A percentile compares a stretch with the other conserved stretches of the same genome.
Conservation (phyloP, 2,888 invertebrate genomes). For the Drosophila antonietae region DNA sequence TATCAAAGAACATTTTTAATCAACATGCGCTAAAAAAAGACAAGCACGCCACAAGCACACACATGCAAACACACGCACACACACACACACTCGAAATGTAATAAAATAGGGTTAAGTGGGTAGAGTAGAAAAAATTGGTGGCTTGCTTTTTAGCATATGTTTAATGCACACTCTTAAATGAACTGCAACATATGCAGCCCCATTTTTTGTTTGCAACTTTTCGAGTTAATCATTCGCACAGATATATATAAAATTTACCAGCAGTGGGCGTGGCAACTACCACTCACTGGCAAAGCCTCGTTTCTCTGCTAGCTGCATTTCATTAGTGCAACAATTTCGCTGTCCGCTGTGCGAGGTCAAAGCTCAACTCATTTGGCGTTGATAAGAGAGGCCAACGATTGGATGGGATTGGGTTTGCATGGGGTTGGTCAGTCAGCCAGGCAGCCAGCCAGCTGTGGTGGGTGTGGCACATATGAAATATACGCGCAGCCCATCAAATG, state of each 20-base stretch:
- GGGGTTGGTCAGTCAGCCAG: neutral
- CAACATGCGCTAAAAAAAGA: constrained; percentile 34
- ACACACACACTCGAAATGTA: constrained; percentile 5
- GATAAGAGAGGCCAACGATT: neutral
- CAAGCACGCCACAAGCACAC: constrained; percentile 6
- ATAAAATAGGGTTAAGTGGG: neutral
- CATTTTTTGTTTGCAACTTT: constrained; percentile 36
- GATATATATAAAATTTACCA: constrained; percentile 14
- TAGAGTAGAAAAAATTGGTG: neutral
- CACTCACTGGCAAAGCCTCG: neutral
- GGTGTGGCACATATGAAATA: constrained; percentile 39
- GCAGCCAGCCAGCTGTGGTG: neutral
- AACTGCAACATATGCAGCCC: constrained; percentile 37
- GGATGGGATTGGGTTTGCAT: neutral
- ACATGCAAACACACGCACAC: neutral
- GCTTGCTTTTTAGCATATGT: constrained; percentile 9
- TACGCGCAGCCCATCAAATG: constrained; percentile 20
- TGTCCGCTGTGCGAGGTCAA: constrained; percentile 26
- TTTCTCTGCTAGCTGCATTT: constrained; percentile 30
- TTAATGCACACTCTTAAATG: constrained; percentile 33
- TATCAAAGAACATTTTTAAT: constrained; percentile 52
- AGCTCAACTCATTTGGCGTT: constrained; percentile 60
- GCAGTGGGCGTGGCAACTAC: constrained; percentile 16
- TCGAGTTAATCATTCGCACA: constrained; percentile 44
- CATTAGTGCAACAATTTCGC: constrained; percentile 60